phyloP scores from a whole-genome alignment of 2,113 vertebrate species.

The Ageneiosus marmoratus region DNA sequence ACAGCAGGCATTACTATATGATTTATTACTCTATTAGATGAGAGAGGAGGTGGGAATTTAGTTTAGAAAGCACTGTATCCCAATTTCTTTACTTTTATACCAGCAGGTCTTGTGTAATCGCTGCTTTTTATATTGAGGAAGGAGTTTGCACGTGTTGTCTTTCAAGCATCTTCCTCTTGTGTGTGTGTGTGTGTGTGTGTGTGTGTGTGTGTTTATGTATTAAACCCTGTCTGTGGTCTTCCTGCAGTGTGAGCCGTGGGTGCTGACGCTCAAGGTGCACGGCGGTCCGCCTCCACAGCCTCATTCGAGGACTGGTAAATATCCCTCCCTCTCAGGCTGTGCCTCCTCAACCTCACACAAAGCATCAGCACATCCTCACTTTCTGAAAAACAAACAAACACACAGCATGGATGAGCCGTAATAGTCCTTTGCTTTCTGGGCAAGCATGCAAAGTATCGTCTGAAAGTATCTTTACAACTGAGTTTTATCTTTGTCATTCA shows the following conservation, averaged over 20 bases:
- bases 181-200: conserved; percentile 18
- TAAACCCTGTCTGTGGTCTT: conserved; percentile 58
- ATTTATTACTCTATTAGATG: not conserved
- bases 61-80: not conserved
- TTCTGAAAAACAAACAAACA: conserved; percentile 1
- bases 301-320: conserved; percentile 58
- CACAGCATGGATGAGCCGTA: conserved; percentile 40
- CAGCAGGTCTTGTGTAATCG: conserved; percentile 30
- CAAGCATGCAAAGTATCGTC: conserved; percentile 35
- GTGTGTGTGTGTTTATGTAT: conserved; percentile 34
- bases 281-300: conserved; percentile 39
- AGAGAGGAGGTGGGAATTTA: not conserved
- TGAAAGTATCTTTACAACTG: conserved; percentile 27
- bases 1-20: not conserved
- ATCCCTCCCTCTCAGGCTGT: conserved; percentile 37
- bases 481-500: not conserved
- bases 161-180: not conserved
- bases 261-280: conserved; percentile 50
- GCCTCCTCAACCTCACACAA: conserved; percentile 24
- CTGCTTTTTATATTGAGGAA: conserved; percentile 30
- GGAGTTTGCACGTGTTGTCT: conserved; percentile 1
- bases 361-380: conserved; percentile 28
- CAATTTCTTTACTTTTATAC: not conserved
- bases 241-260: conserved; percentile 59
- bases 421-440: not conserved